Evolutionary conservation across 1,140 invertebrate genomes (phyloP), one percentile per base, ranked within the genome.

Genomic region (Agraylea sexmaculata): DNA sequence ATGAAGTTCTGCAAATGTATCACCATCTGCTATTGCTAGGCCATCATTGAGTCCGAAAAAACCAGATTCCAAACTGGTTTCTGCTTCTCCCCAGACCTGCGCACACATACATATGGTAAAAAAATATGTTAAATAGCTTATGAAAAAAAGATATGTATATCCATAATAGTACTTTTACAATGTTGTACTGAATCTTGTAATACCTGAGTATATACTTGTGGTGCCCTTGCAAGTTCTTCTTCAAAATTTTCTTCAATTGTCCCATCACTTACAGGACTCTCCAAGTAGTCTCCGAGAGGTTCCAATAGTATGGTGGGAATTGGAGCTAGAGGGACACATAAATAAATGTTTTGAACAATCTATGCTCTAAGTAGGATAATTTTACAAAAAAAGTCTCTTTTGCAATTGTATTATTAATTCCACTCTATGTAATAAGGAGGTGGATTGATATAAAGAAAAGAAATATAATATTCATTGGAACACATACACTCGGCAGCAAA

Each of bases 161-260:
- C 10, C 10, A 21, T 5, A 4, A 36, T 19, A n/a, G n/a, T n/a
- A n/a, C n/a, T 21, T 18, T 20, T 20, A 36, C 11, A 36, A 36
- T n/a, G 15, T 31, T 13, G 30, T 10, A 10, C 6, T 6, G 35
- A 8, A 13, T 15, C n/a, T 40, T 19, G 37, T 31, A 31, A 43
- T 53, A 64, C 63, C 58, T 63, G 61, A 7, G 54, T 46, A 43
- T 63, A 65, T 8, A 59, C 57, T 46, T 63, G 53, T 2, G 57
- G 56, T 7, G 56, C 55, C 28, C 44, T 46, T 2, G 57, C 83
- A n/a, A 91, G 67, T 56, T 87, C 86, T 57, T 87, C 82, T 62
- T 92, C 88, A 68, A 90, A 94, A 58, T 93, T 90, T 56, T 94
- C 88, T 60, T 92, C 88, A 41, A 89, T 87, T 4, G 85, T 80